Conservation (phyloP, 2,888 invertebrate genomes). For the Orchesella flavescens region DNA sequence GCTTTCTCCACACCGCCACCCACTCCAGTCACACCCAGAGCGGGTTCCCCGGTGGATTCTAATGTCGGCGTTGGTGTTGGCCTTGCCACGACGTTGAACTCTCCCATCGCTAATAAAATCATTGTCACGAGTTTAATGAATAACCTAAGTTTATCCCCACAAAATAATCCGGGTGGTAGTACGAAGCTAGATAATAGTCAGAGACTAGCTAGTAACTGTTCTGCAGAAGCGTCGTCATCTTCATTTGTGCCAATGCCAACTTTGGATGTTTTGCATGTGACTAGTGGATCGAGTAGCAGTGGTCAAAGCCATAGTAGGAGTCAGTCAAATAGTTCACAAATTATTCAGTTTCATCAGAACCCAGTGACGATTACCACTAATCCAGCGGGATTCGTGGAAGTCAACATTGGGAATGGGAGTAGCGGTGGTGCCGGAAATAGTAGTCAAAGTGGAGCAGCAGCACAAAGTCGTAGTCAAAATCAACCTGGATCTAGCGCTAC, state of each 20-base stretch:
- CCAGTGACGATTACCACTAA: slow-evolving; percentile 60
- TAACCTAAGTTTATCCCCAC: slow-evolving; percentile 51
- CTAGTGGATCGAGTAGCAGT: slow-evolving; percentile 28
- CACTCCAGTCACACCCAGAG: slow-evolving; percentile 54
- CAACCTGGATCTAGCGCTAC: slow-evolving; percentile 12
- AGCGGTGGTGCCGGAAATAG: not conserved
- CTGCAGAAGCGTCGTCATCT: slow-evolving; percentile 24
- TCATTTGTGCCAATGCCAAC: slow-evolving; percentile 58
- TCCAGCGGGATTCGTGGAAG: slow-evolving; percentile 54
- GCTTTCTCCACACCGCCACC: slow-evolving; percentile 53
- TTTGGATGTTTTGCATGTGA: slow-evolving; percentile 46
- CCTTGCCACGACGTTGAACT: slow-evolving; percentile 59
- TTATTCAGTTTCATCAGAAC: slow-evolving; percentile 56
- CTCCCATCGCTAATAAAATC: slow-evolving; percentile 67
- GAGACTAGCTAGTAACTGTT: slow-evolving; percentile 13
- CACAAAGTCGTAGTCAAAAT: slow-evolving; percentile 8
- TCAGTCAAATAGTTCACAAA: slow-evolving; percentile 62
- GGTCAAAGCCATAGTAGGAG: slow-evolving; percentile 44
- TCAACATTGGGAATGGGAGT: slow-evolving; percentile 36
- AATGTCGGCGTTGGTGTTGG: slow-evolving; percentile 54
- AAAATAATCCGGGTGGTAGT: not conserved
- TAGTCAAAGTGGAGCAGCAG: slow-evolving; percentile 7
- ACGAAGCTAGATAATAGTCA: slow-evolving; percentile 31
- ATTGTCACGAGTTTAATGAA: slow-evolving; percentile 68
- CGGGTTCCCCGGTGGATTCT: slow-evolving; percentile 48